These are phyloP conservation scores for Oeneis ivallda DNA, from an alignment of 2,888 invertebrate genomes.

Conservation along the genomic window DNA sequence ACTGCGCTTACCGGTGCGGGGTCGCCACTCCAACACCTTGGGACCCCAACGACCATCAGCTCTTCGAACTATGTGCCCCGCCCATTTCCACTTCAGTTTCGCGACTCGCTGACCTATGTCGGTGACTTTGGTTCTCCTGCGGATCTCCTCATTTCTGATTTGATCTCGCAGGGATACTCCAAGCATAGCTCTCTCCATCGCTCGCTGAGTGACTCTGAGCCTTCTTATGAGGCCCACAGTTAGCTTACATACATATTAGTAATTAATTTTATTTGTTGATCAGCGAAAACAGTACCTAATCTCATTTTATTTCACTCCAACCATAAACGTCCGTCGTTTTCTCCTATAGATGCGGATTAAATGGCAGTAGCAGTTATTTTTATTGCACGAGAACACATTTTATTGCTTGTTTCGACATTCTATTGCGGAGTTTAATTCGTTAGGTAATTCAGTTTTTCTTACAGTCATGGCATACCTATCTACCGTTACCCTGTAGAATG, in stretches of 20 bases:
- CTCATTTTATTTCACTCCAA: slow-evolving; percentile 13
- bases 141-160: too few relatives aligned
- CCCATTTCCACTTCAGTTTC: too few relatives aligned
- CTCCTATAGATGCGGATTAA: slow-evolving; percentile 17
- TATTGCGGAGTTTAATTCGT: slow-evolving; percentile 34
- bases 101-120: too few relatives aligned
- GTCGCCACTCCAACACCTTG: too few relatives aligned
- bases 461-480: slow-evolving; percentile 55
- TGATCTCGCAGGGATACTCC: too few relatives aligned
- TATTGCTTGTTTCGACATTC: slow-evolving; percentile 38
- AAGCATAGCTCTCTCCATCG: too few relatives aligned
- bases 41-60: too few relatives aligned
- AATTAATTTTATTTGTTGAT: neutral
- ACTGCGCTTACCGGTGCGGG: too few relatives aligned
- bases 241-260: neutral
- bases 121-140: too few relatives aligned
- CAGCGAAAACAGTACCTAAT: slow-evolving; percentile 9
- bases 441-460: slow-evolving; percentile 51
- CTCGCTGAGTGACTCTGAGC: too few relatives aligned
- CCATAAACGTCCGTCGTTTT: slow-evolving; percentile 15
- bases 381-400: slow-evolving; percentile 23
- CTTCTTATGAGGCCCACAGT: too few relatives aligned
- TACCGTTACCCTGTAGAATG: slow-evolving; percentile 43
- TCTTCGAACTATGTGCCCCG: too few relatives aligned
- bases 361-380: slow-evolving; percentile 27